Evolutionary conservation across 2,113 vertebrate genomes (phyloP).

Genomic region (Sminthopsis crassicaudata): DNA sequence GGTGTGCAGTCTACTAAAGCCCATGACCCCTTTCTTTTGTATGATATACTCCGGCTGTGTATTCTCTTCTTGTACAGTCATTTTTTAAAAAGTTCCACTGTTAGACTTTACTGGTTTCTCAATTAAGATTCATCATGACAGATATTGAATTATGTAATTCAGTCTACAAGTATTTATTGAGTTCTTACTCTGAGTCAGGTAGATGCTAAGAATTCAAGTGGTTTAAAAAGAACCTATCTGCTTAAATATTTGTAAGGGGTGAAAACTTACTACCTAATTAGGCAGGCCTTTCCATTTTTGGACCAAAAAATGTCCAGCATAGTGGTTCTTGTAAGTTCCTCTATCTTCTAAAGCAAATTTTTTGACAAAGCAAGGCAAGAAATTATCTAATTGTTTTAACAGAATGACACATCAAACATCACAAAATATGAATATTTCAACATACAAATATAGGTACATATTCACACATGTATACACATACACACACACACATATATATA

Average conservation of each 20-base stretch:
- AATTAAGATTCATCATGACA: neutral
- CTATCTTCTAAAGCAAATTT: neutral
- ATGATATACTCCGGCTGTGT: neutral
- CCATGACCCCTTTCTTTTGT: neutral
- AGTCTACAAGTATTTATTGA: neutral
- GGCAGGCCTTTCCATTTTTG: too few relatives aligned
- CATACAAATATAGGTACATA: too few relatives aligned
- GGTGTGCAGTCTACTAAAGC: neutral
- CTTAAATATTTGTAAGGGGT: too few relatives aligned
- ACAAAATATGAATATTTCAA: neutral
- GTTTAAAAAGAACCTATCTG: too few relatives aligned
- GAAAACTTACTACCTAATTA: too few relatives aligned
- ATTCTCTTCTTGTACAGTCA: neutral
- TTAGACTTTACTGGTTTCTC: neutral
- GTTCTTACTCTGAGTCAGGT: too few relatives aligned
- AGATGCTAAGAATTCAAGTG: too few relatives aligned
- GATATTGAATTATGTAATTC: neutral
- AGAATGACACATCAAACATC: neutral
- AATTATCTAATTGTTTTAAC: neutral
- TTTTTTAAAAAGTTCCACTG: neutral
- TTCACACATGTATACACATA: too few relatives aligned
- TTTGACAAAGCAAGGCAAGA: neutral
- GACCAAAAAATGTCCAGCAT: too few relatives aligned
- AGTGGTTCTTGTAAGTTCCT: neutral
- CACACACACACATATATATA: too few relatives aligned